Base-by-base conservation (phyloP, 2,797 vertebrate species). In the Danio aesculapii region DNA sequence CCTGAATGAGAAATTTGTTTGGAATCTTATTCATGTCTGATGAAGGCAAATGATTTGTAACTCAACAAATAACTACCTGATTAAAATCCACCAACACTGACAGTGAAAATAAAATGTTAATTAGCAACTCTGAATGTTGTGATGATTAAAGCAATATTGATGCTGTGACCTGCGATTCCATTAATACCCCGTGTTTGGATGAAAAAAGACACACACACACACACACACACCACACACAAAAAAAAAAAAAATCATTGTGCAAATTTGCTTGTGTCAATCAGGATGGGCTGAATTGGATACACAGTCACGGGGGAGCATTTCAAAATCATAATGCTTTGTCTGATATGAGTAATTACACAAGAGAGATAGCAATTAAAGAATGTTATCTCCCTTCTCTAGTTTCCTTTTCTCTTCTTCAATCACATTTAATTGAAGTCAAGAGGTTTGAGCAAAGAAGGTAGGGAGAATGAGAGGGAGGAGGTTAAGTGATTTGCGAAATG, bases 281-380 rank as follows among this genome's bases (percentile, higher is more conserved):
- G 44, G 10, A 71, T 52, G 53, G 58, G 72, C 46, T 75, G 71
- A 72, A 67, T 76, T 69, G 7, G 55, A 59, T 81, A 47, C 61
- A 50, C 64, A 77, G 52, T 69, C 69, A 73, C 53, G 46, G 72
- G 82, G 72, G 67, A 79, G n/a, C 70, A 30, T 84, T 84, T 83
- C 75, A 75, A 59, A 81, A 71, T 58, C 72, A 81, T 75, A 75
- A 70, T 57, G 70, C 75, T 81, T 81, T 75, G 78, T 83, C 81
- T 84, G 71, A 64, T 52, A 68, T 81, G 81, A 85, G 75, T 74
- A 80, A 86, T 86, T 79, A 81, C 80, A 81, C 66, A 73, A 68
- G 75, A 77, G 77, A 71, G 83, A 81, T 59, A 71, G 85, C 85
- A 83, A 86, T 86, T 79, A 86, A 84, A 83, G 77, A 81, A 81